These are phyloP conservation scores for Plebejus argus DNA, from an alignment of 2,888 invertebrate species.

Conservation along the genomic window DNA sequence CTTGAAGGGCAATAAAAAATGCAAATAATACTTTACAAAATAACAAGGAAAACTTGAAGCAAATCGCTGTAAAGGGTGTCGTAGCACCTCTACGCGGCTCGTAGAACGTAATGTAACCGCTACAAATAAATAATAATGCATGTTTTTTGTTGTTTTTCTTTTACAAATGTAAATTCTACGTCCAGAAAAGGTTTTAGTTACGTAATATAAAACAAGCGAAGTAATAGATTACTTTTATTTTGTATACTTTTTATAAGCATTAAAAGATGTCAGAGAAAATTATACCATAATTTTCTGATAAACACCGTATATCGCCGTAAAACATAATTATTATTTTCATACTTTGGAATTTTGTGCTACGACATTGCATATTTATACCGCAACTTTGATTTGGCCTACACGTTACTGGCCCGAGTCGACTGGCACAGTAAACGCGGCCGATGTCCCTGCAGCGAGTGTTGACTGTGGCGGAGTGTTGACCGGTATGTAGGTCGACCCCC, in stretches of 20 bases:
- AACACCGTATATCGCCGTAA: neutral
- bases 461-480: constrained; percentile 81
- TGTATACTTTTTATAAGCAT: neutral
- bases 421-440: constrained; percentile 64
- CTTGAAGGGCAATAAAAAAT: neutral
- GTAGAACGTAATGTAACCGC: neutral
- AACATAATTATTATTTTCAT: no score
- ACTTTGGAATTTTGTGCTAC: no score
- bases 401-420: constrained; percentile 54
- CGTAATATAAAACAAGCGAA: neutral
- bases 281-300: neutral
- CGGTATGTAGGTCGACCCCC: constrained; percentile 80
- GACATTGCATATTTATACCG: neutral
- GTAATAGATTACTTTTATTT: no score
- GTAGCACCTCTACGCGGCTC: constrained; percentile 21
- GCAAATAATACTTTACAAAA: neutral
- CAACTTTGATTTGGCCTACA: neutral
- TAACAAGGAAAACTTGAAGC: neutral
- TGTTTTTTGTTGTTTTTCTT: neutral
- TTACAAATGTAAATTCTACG: neutral
- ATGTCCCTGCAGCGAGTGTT: constrained; percentile 81
- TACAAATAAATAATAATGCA: neutral
- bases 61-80: neutral
- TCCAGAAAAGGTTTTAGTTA: neutral
- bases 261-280: neutral